Conservation (phyloP, 2,888 invertebrate genomes). For the Crocallis elinguaria region DNA sequence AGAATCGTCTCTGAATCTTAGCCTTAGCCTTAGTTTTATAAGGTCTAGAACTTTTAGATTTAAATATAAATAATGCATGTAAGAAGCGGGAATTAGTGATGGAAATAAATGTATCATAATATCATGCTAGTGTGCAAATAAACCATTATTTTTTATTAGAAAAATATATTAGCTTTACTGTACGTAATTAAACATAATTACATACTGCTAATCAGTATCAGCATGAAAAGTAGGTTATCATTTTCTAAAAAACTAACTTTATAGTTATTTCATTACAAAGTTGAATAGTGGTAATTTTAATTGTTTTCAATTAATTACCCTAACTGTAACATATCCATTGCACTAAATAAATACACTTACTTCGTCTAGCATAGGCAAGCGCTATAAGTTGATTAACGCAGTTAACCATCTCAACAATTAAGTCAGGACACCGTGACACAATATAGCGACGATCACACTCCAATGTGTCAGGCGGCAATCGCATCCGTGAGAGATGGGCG, state of each 20-base stretch:
- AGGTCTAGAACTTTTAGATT: too few species aligned
- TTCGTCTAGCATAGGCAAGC: constrained; percentile 94
- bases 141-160: background rate
- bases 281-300: background rate
- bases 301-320: too few species aligned
- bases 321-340: too few species aligned
- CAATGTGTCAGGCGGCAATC: constrained; percentile 90
- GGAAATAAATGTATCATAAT: too few species aligned
- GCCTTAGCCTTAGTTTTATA: too few species aligned
- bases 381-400: constrained; percentile 97
- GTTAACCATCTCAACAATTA: constrained; percentile 98
- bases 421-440: constrained; percentile 95
- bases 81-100: too few species aligned
- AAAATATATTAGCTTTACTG: too few species aligned
- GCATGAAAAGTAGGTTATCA: background rate
- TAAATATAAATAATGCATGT: too few species aligned
- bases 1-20: too few species aligned
- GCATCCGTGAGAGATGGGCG: constrained; percentile 95
- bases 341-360: constrained; percentile 75
- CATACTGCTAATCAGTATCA: too few species aligned
- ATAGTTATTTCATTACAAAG: background rate
- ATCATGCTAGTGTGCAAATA: too few species aligned
- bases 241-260: background rate
- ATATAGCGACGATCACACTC: constrained; percentile 94
- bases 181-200: too few species aligned